phyloP scores from a whole-genome alignment of 2,888 invertebrate species.

The Sinotaia quadrata region DNA sequence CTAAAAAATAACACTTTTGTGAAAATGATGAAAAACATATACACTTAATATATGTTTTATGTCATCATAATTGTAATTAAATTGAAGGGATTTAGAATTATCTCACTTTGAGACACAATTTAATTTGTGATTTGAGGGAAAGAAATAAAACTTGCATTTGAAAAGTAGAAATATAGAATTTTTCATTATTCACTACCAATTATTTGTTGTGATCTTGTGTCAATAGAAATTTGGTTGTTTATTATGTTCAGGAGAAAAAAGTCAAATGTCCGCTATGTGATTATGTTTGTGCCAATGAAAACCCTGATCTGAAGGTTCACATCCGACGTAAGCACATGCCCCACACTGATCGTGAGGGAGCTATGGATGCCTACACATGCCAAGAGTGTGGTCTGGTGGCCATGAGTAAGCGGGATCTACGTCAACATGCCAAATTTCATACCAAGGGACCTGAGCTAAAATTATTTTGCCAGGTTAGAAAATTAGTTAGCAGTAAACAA shows the following conservation, averaged over 20 bases:
- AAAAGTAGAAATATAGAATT: no score
- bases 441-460: slow-evolving; percentile 65
- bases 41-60: no score
- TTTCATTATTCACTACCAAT: no score
- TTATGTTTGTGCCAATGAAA: slow-evolving; percentile 67
- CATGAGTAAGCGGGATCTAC: slow-evolving; percentile 61
- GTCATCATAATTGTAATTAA: no score
- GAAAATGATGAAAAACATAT: no score
- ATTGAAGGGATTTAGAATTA: no score
- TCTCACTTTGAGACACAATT: no score
- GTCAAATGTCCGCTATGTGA: slow-evolving; percentile 68
- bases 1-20: no score
- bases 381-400: slow-evolving; percentile 61
- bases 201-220: background rate
- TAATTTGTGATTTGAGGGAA: no score
- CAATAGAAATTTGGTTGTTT: background rate
- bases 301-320: slow-evolving; percentile 68
- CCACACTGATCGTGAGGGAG: slow-evolving; percentile 39
- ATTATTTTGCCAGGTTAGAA: slow-evolving; percentile 62
- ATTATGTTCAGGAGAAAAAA: slow-evolving; percentile 60
- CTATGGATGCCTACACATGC: slow-evolving; percentile 54
- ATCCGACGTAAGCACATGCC: slow-evolving; percentile 62
- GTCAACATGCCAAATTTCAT: slow-evolving; percentile 70
- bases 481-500: no score
- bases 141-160: no score